These are phyloP conservation scores for Mnemiopsis leidyi DNA, from an alignment of 37 sponge, comb jelly and placozoan genomes.

Conservation along the genomic window DNA sequence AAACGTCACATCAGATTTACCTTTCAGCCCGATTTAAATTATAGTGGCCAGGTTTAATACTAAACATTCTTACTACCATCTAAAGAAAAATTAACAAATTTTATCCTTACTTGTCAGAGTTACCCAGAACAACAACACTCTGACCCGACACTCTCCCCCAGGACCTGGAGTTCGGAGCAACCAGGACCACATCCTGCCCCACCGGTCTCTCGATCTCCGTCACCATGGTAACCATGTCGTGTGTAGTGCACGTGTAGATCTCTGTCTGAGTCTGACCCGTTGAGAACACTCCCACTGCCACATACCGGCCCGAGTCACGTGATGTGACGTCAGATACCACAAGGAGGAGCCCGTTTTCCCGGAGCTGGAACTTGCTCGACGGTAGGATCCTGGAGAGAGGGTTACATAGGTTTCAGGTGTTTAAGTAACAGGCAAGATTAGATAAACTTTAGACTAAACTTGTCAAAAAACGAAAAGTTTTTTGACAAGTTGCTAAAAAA, in stretches of 20 bases:
- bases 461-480: no score
- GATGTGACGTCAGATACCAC: not conserved
- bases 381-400: not conserved
- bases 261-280: not conserved
- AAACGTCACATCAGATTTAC: no score
- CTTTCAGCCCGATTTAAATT: not conserved
- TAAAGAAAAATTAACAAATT: no score
- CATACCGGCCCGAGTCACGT: not conserved
- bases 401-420: no score
- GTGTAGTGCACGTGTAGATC: not conserved
- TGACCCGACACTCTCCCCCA: not conserved
- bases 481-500: no score
- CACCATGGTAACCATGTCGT: not conserved
- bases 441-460: no score
- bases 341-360: not conserved
- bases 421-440: no score
- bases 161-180: not conserved
- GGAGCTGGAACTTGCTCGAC: not conserved
- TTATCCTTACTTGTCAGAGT: not conserved
- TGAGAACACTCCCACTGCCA: constrained; percentile 5
- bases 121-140: not conserved
- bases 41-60: not conserved
- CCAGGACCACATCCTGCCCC: not conserved
- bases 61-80: no score
- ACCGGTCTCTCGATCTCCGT: not conserved